Evolutionary conservation across 2,888 invertebrate species (phyloP).

Genomic region (Drosophila meridiana): DNA sequence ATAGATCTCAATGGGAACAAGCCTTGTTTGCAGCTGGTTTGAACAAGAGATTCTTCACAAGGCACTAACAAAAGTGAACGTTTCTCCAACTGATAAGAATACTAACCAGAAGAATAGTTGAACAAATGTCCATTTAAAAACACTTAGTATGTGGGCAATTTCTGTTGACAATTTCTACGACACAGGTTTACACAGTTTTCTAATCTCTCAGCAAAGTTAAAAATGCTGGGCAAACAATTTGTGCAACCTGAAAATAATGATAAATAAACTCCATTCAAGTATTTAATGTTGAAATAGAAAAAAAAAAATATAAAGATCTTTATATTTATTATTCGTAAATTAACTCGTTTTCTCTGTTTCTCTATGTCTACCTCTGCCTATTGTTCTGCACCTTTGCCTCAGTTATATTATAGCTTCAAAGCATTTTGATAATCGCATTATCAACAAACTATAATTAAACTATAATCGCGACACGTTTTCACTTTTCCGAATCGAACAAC

Average conservation of each 20-base stretch:
- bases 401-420: conserved; percentile 5
- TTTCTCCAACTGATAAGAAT: conserved; percentile 29
- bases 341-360: conserved; percentile 2
- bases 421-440: conserved; percentile 62
- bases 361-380: not conserved
- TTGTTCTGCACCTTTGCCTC: not conserved
- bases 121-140: conserved; percentile 12
- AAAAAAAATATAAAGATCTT: too few relatives aligned
- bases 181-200: conserved; percentile 10
- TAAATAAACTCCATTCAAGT: not conserved
- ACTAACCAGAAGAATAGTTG: not conserved
- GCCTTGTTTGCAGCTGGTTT: conserved; percentile 7
- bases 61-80: conserved; percentile 16
- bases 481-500: conserved; percentile 55
- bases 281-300: too few relatives aligned
- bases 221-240: not conserved
- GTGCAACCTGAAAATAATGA: not conserved
- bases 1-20: conserved; percentile 42
- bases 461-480: conserved; percentile 66
- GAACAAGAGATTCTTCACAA: conserved; percentile 47
- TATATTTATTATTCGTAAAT: not conserved
- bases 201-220: not conserved
- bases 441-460: conserved; percentile 55
- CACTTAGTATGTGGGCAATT: not conserved
- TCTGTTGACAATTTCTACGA: not conserved